Conservation (phyloP, 2,888 invertebrate genomes). For the Drosophila mayaguana region DNA sequence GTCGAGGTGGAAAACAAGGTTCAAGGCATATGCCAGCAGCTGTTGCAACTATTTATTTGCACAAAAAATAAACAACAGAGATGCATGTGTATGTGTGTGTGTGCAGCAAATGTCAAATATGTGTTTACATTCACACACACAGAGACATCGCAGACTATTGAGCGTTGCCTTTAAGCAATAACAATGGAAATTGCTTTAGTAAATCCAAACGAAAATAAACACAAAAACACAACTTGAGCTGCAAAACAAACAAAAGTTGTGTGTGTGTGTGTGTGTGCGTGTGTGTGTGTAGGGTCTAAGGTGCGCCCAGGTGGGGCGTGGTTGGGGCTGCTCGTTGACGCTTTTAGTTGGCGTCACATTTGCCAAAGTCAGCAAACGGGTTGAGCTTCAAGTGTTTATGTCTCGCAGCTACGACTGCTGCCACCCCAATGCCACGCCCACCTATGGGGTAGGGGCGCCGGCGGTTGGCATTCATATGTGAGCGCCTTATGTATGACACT, state of each 20-base stretch:
- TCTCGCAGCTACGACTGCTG: conserved; percentile 31
- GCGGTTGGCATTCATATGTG: conserved; percentile 47
- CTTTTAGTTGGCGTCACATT: conserved; percentile 52
- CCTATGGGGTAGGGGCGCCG: neutral
- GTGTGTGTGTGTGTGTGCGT: no score
- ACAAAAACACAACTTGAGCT: conserved; percentile 77
- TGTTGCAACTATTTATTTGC: conserved; percentile 79
- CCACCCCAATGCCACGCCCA: conserved; percentile 59
- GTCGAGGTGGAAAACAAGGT: conserved; percentile 9
- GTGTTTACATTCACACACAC: conserved; percentile 60
- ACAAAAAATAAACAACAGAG: conserved; percentile 65
- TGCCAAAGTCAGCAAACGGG: conserved; percentile 72
- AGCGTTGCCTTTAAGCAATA: conserved; percentile 62
- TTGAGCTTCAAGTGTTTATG: conserved; percentile 72
- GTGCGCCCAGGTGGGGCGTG: conserved; percentile 8
- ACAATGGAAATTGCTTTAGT: conserved; percentile 81
- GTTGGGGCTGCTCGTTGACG: conserved; percentile 48
- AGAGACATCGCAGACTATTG: conserved; percentile 11
- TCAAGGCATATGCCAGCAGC: conserved; percentile 68
- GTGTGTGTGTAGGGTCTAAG: no score
- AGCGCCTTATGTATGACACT: conserved; percentile 75
- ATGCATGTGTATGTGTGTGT: conserved; percentile 3
- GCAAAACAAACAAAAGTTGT: conserved; percentile 66
- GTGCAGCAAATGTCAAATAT: conserved; percentile 76
- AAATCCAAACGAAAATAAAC: conserved; percentile 80